Percentiles rank a stretch among this genome's conserved stretches.
These are phyloP conservation scores for Darwinula stevensoni DNA, from an alignment of 2,888 invertebrate species.

Conservation along the genomic window DNA sequence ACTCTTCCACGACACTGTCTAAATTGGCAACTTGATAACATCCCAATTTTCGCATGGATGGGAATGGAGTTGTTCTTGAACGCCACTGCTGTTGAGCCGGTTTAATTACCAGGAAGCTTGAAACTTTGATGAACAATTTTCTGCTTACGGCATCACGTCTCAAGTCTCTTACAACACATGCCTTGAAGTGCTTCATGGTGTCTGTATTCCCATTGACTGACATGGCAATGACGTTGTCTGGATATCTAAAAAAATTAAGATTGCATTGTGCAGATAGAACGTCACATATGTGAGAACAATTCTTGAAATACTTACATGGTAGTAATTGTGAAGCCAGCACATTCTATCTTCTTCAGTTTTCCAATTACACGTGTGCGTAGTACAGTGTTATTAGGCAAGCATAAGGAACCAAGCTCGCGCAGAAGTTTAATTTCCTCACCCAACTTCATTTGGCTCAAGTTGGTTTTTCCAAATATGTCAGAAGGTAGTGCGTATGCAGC, in stretches of 20 bases:
- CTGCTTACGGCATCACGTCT: constrained; percentile 2
- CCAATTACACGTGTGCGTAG: constrained; percentile 1
- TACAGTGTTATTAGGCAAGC: constrained; percentile 2
- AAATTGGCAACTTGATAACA: constrained; percentile 2
- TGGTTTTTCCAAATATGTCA: constrained; percentile 2
- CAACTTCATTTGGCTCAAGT: constrained; percentile 2
- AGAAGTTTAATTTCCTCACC: constrained; percentile 2
- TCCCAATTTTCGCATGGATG: constrained; percentile 2
- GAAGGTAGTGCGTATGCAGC: constrained; percentile 1
- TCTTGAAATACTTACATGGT: constrained; percentile 2
- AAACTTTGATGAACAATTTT: constrained; percentile 2
- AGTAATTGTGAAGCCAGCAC: constrained; percentile 2
- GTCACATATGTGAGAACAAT: constrained; percentile 2
- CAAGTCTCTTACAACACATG: constrained; percentile 2
- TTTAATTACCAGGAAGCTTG: constrained; percentile 2
- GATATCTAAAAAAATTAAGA: constrained; percentile 2
- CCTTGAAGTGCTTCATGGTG: constrained; percentile 2
- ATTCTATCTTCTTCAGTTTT: constrained; percentile 2
- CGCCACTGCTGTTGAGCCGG: constrained; percentile 2
- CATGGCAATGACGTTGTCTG: constrained; percentile 2
- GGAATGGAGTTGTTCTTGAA: constrained; percentile 1
- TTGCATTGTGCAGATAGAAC: constrained; percentile 2
- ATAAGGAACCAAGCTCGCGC: constrained; percentile 2
- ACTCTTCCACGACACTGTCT: constrained; percentile 2
- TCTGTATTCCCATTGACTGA: constrained; percentile 2